Base-by-base conservation (phyloP, 2,113 vertebrate genomes). In the Gnathonemus echidnorhynchus region DNA sequence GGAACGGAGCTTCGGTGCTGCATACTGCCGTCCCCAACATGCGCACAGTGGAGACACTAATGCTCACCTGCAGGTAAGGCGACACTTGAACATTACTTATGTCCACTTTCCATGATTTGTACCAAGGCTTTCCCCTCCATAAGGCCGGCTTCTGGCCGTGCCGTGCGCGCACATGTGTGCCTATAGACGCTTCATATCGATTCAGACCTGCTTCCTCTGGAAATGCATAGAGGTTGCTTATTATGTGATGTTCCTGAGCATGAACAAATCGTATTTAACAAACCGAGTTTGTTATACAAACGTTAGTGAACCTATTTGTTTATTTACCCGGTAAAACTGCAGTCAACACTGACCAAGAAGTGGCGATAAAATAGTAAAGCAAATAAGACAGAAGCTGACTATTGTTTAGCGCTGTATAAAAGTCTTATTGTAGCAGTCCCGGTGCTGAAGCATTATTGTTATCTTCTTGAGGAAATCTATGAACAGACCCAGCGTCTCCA, bases 401-500 rank as follows among this genome's bases (percentile, higher is more conserved):
- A 35, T 48, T 86, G 42, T 49, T 86, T 86, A 86, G 11, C 83
- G 83, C 39, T 86, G 46, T 48, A 86, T 86, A 48, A 27, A 86
- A 86, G 42, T n/a, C 21, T n/a, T 48, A 45, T 49, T 86, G 83
- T 86, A 88, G 31, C 19, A 24, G 31, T 42, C 19, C 35, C 17
- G 52, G 87, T 88, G 3, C 42, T 70, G 39, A 66, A 74, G 62
- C 42, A 48, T 88, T 88, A 88, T 49, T 48, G 58, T 3, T 1
- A 35, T 48, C 9, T 77, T 49, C 45, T 50, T n/a, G 24, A 66
- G 89, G 89, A 88, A 91, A 90, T 86, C 87, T 88, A 49, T 83
- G n/a, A 58, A 87, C 87, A 89, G 52, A 90, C 84, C 70, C 31
- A 35, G 90, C 90, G 74, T 88, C 84, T 74, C 35, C 52, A 52